Evolutionary conservation across 1,140 invertebrate species (phyloP).

Genomic region (Aleiodes sp.): DNA sequence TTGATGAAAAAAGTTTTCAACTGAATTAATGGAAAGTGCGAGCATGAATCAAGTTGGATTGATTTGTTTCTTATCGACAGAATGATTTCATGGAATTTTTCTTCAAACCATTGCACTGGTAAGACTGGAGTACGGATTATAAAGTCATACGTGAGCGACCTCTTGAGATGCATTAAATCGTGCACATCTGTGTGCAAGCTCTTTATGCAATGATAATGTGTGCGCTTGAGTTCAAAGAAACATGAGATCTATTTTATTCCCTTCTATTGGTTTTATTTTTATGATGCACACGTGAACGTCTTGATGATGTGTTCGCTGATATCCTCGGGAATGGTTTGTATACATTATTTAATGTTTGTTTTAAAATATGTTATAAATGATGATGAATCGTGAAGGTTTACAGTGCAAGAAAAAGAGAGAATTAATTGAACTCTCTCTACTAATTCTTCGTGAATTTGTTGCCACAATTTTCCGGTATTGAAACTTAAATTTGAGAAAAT

Average conservation of each 20-base stretch:
- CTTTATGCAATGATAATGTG: conserved; percentile 17
- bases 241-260: background rate
- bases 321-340: background rate
- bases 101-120: too few relatives aligned
- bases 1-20: too few relatives aligned
- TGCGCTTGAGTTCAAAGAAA: background rate
- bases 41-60: too few relatives aligned
- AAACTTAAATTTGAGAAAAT: too few relatives aligned
- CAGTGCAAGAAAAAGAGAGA: too few relatives aligned
- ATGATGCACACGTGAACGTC: background rate
- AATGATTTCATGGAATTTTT: too few relatives aligned
- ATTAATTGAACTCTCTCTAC: too few relatives aligned
- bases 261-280: conserved; percentile 7
- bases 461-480: too few relatives aligned
- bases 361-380: background rate
- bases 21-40: too few relatives aligned
- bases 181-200: conserved; percentile 27
- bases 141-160: conserved; percentile 2
- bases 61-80: too few relatives aligned
- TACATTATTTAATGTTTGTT: background rate
- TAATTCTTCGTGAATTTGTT: too few relatives aligned
- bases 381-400: background rate
- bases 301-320: background rate
- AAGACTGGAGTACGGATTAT: background rate
- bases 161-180: conserved; percentile 33